Percentiles rank a stretch among this genome's conserved stretches.
phyloP scores from a whole-genome alignment of 1,140 invertebrate species.

The Tetragonula clypearis region DNA sequence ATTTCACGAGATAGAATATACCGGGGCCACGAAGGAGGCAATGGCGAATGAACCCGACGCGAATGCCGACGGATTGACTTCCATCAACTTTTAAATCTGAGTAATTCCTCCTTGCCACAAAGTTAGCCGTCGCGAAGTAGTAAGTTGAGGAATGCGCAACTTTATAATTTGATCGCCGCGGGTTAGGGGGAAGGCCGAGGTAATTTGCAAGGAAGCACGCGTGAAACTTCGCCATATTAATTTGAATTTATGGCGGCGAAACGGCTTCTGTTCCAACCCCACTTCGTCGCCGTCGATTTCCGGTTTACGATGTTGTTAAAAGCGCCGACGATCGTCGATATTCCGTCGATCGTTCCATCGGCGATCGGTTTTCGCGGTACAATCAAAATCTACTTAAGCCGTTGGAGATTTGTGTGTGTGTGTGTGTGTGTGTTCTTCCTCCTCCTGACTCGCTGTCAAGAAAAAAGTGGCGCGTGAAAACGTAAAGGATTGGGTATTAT shows the following conservation, averaged over 20 bases:
- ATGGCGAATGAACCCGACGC: conserved; percentile 65
- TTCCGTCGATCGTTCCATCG: background rate
- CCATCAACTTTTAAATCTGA: conserved; percentile 77
- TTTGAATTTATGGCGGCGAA: conserved; percentile 73
- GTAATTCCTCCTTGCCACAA: conserved; percentile 72
- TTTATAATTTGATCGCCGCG: conserved; percentile 78
- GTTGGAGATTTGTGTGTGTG: no score
- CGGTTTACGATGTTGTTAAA: background rate
- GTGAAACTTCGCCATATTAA: conserved; percentile 74
- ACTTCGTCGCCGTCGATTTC: background rate
- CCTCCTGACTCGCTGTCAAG: background rate
- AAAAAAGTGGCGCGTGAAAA: conserved; percentile 1
- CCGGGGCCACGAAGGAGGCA: conserved; percentile 40
- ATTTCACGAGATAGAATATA: conserved; percentile 30
- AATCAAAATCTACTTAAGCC: conserved; percentile 4
- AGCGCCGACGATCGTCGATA: conserved; percentile 13
- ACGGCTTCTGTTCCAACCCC: background rate
- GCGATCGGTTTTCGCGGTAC: background rate
- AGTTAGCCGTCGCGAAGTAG: conserved; percentile 73
- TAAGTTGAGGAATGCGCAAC: conserved; percentile 78
- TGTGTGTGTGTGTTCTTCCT: background rate
- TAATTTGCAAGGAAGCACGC: conserved; percentile 73
- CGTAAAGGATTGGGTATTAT: conserved; percentile 51
- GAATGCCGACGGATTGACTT: conserved; percentile 73
- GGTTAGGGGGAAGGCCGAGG: conserved; percentile 52